These are phyloP conservation scores for Patella depressa DNA, from an alignment of 2,888 invertebrate genomes.

Conservation along the genomic window DNA sequence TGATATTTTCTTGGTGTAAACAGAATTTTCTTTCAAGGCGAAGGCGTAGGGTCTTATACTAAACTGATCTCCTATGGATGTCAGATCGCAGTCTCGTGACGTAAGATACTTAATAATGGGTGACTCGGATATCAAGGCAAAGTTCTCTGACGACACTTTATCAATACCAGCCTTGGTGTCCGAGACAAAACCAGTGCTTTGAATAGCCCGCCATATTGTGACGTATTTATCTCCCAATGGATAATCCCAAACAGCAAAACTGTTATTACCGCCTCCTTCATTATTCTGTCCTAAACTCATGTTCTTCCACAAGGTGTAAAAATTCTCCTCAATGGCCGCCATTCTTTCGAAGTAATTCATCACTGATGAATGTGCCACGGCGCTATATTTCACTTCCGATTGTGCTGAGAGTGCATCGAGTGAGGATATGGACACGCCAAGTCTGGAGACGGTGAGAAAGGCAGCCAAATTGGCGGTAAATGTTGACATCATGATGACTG, in stretches of 20 bases:
- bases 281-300: slow-evolving; percentile 41
- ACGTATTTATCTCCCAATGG: slow-evolving; percentile 93
- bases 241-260: slow-evolving; percentile 75
- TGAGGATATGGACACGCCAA: slow-evolving; percentile 82
- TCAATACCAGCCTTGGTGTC: slow-evolving; percentile 82
- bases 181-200: slow-evolving; percentile 82
- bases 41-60: slow-evolving; percentile 54
- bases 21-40: slow-evolving; percentile 49
- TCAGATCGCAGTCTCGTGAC: slow-evolving; percentile 43
- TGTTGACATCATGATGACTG: slow-evolving; percentile 53
- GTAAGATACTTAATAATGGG: slow-evolving; percentile 52
- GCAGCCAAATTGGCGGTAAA: slow-evolving; percentile 78
- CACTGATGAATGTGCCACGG: slow-evolving; percentile 34
- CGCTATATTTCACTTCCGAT: slow-evolving; percentile 41
- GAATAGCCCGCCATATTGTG: slow-evolving; percentile 86
- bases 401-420: slow-evolving; percentile 80
- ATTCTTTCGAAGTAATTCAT: slow-evolving; percentile 48
- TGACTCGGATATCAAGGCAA: slow-evolving; percentile 52
- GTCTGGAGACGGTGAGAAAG: slow-evolving; percentile 82
- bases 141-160: slow-evolving; percentile 73
- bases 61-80: slow-evolving; percentile 51
- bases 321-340: slow-evolving; percentile 44
- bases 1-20: slow-evolving; percentile 38
- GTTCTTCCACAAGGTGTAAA: slow-evolving; percentile 49
- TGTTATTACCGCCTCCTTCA: slow-evolving; percentile 22